phyloP scores from a whole-genome alignment of 2,797 vertebrate genomes.

The Rallus crepitans region DNA sequence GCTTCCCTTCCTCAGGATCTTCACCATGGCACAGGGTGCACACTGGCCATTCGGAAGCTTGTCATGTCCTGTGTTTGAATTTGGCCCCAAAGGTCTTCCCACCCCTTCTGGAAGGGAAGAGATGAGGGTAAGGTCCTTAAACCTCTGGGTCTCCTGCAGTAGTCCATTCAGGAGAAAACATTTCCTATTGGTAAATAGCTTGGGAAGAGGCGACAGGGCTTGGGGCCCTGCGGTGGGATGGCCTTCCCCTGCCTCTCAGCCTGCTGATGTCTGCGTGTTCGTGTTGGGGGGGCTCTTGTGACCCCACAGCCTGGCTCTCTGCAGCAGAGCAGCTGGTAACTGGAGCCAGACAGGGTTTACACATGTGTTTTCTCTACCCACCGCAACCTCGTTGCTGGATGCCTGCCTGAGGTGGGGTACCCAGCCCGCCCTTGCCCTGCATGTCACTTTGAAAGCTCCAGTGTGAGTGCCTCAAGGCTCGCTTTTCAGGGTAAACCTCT shows the following conservation, averaged over 20 bases:
- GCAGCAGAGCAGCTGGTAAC: neutral
- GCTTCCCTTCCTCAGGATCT: too few species aligned
- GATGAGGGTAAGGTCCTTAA: neutral
- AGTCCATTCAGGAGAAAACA: neutral
- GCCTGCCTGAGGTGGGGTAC: neutral
- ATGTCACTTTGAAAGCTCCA: neutral
- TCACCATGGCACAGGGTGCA: neutral
- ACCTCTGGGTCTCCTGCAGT: neutral
- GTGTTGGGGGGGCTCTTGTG: neutral
- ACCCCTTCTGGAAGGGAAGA: neutral
- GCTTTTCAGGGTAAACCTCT: neutral
- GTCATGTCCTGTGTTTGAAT: neutral
- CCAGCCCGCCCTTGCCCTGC: fast-evolving
- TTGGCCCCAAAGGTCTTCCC: neutral
- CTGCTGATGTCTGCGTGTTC: neutral
- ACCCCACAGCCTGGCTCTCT: neutral
- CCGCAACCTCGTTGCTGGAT: neutral
- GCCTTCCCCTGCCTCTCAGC: neutral
- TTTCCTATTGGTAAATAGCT: neutral
- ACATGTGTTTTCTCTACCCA: neutral
- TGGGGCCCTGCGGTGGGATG: neutral
- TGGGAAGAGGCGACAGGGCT: neutral
- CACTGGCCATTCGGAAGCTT: neutral
- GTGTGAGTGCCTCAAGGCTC: neutral
- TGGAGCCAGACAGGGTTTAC: fast-evolving